Evolutionary conservation across 2,113 vertebrate genomes (phyloP).

Genomic region (Pogonocichla stellata): DNA sequence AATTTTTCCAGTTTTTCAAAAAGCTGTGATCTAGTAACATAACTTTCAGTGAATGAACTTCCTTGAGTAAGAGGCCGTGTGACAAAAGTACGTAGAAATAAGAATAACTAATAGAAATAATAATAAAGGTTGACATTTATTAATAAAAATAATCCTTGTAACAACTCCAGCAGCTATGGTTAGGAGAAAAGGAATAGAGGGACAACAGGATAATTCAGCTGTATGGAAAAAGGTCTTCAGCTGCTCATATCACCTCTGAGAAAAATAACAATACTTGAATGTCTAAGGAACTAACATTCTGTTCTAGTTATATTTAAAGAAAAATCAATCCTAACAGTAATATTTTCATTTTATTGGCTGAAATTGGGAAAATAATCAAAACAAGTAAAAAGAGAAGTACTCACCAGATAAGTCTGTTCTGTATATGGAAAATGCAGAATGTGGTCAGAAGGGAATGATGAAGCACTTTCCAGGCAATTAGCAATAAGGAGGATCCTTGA

Average conservation of each 20-base stretch:
- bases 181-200: neutral
- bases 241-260: neutral
- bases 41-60: neutral
- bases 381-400: neutral
- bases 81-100: neutral
- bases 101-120: neutral
- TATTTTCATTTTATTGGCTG: neutral
- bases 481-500: neutral
- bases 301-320: neutral
- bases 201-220: neutral
- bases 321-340: neutral
- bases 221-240: neutral
- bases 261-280: neutral
- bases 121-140: neutral
- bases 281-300: neutral
- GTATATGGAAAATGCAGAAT: neutral
- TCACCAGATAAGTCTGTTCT: neutral
- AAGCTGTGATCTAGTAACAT: neutral
- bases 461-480: constrained; percentile 1
- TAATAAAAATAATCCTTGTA: neutral
- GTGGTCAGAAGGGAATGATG: constrained; percentile 15
- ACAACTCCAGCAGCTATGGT: neutral
- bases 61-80: neutral
- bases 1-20: neutral
- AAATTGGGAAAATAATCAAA: neutral